A percentile compares a stretch with the other conserved stretches of the same genome.
phyloP scores from a whole-genome alignment of 2,888 invertebrate genomes.

The Drosophila multiciliata region DNA sequence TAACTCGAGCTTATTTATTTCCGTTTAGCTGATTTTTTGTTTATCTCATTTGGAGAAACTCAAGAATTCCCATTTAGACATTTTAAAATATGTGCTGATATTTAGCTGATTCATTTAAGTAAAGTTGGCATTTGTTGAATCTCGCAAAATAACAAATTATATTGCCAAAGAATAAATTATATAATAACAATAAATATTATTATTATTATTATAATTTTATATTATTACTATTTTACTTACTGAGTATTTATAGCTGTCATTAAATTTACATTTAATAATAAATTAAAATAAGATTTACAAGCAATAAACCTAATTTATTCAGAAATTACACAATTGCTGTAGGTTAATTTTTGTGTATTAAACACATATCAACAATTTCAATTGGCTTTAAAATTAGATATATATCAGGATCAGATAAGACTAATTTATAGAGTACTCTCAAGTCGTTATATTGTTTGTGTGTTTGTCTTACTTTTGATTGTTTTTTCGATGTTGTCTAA shows the following conservation, averaged over 20 bases:
- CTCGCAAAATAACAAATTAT: no score
- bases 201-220: background rate
- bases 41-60: background rate
- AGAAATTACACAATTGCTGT: background rate
- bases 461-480: background rate
- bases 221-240: background rate
- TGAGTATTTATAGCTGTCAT: no score
- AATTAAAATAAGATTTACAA: no score
- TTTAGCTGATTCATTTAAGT: background rate
- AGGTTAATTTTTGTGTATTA: background rate
- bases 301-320: background rate
- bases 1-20: background rate
- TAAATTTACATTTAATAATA: no score
- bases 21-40: background rate
- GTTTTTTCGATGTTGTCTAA: constrained; percentile 29
- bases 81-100: background rate
- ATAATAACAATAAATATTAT: no score
- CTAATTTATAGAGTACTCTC: constrained; percentile 10
- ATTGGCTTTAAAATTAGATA: background rate
- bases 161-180: no score
- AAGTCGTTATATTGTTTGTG: constrained; percentile 1
- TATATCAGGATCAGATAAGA: background rate
- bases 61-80: background rate
- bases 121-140: background rate
- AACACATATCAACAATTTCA: background rate